Percentiles rank a stretch among this genome's conserved stretches.
Evolutionary conservation across 2,888 invertebrate genomes (phyloP).

Genomic region (Polietes domitor): DNA sequence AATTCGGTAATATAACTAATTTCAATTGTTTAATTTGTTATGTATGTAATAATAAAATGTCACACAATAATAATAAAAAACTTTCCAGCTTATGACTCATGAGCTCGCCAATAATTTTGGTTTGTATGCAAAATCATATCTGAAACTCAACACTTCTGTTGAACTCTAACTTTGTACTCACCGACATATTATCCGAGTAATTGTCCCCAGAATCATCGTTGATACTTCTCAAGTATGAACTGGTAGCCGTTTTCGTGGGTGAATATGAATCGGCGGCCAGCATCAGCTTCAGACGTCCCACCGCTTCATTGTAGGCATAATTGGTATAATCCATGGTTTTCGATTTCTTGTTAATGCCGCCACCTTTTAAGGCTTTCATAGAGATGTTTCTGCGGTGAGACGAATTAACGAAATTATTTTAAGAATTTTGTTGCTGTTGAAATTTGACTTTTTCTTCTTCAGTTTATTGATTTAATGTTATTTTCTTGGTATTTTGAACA

Average conservation of each 20-base stretch:
- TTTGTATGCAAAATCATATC: too few species aligned
- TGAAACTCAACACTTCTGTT: too few species aligned
- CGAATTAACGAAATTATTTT: slow-evolving; percentile 54
- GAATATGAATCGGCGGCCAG: slow-evolving; percentile 89
- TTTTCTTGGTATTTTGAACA: slow-evolving; percentile 49
- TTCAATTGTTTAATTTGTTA: too few species aligned
- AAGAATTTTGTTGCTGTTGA: slow-evolving; percentile 71
- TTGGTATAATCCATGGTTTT: slow-evolving; percentile 90
- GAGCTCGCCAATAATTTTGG: too few species aligned
- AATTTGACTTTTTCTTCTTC: slow-evolving; percentile 16
- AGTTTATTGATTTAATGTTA: slow-evolving; percentile 49
- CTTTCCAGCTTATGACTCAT: too few species aligned
- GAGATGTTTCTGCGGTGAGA: slow-evolving; percentile 73
- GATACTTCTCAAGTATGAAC: slow-evolving; percentile 75
- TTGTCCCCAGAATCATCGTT: slow-evolving; percentile 84
- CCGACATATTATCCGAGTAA: slow-evolving; percentile 82
- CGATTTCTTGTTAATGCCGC: slow-evolving; percentile 75
- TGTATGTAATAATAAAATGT: too few species aligned
- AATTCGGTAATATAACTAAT: too few species aligned
- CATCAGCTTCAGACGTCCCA: slow-evolving; percentile 88
- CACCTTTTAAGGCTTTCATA: slow-evolving; percentile 78
- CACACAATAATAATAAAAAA: too few species aligned
- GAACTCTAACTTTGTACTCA: slow-evolving; percentile 62
- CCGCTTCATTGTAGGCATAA: slow-evolving; percentile 91
- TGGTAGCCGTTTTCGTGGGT: slow-evolving; percentile 73